Percentiles rank a stretch among this genome's conserved stretches.
Conservation (phyloP, 2,797 vertebrate genomes). For the Cyclopterus lumpus region DNA sequence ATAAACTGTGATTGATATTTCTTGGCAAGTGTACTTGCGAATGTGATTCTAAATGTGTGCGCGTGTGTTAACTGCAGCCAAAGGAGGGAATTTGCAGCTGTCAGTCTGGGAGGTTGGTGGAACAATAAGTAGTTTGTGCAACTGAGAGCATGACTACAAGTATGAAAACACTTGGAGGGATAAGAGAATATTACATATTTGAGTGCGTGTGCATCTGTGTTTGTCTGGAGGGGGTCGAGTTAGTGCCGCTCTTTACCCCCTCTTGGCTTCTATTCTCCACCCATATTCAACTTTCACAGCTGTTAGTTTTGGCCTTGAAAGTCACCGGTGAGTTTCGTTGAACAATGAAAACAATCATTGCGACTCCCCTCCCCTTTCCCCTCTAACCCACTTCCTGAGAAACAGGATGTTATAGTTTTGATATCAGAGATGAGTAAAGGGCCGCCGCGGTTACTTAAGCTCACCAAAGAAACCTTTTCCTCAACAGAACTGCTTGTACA, state of each 20-base stretch:
- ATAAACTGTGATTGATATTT: slow-evolving; percentile 54
- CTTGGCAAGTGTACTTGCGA: slow-evolving; percentile 51
- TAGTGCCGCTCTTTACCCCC: slow-evolving; percentile 22
- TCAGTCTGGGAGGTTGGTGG: slow-evolving; percentile 58
- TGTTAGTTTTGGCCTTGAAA: slow-evolving; percentile 71
- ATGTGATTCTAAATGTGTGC: slow-evolving; percentile 16
- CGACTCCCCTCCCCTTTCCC: slow-evolving; percentile 52
- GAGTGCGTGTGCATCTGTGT: background rate
- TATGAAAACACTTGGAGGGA: slow-evolving; percentile 37
- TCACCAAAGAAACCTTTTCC: slow-evolving; percentile 36
- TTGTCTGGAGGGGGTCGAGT: background rate
- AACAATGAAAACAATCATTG: slow-evolving; percentile 80
- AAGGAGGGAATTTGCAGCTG: slow-evolving; percentile 74
- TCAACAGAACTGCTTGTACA: slow-evolving; percentile 16
- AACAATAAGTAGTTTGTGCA: slow-evolving; percentile 79
- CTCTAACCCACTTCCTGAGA: slow-evolving; percentile 71
- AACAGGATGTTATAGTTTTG: slow-evolving; percentile 82
- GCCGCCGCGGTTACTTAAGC: slow-evolving; percentile 23
- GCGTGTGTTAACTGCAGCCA: slow-evolving; percentile 42
- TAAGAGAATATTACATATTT: slow-evolving; percentile 31
- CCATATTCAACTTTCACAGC: slow-evolving; percentile 41
- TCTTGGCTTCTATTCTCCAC: slow-evolving; percentile 38
- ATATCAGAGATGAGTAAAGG: slow-evolving; percentile 61
- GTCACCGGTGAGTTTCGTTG: slow-evolving; percentile 56
- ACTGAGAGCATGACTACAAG: slow-evolving; percentile 38